phyloP scores from a whole-genome alignment of 2,797 vertebrate genomes.

The Orientallactaga sibirica region DNA sequence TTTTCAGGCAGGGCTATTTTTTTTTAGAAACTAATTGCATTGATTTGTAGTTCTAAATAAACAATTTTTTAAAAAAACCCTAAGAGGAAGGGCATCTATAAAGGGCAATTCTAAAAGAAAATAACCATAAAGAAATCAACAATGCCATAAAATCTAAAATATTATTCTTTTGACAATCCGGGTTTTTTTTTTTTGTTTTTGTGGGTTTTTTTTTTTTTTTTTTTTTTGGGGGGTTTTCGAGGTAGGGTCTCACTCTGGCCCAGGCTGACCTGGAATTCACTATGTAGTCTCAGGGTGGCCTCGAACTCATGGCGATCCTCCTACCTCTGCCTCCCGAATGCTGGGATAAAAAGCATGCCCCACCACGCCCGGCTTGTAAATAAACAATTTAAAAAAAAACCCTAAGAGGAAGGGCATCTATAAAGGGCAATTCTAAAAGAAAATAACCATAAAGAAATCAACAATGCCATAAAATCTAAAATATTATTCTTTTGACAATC shows the following conservation, averaged over 20 bases:
- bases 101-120: slow-evolving; percentile 68
- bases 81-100: slow-evolving; percentile 51
- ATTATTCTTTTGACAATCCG: slow-evolving; percentile 43
- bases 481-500: slow-evolving; percentile 47
- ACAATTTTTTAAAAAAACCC: not conserved
- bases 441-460: slow-evolving; percentile 63
- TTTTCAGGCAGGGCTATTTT: slow-evolving; percentile 80
- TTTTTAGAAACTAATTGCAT: slow-evolving; percentile 79
- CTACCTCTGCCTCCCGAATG: no score
- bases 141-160: slow-evolving; percentile 58
- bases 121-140: slow-evolving; percentile 56
- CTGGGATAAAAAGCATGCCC: no score
- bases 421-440: slow-evolving; percentile 64
- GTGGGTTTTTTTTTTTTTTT: no score
- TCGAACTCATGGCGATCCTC: no score
- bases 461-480: slow-evolving; percentile 60
- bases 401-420: slow-evolving; percentile 56
- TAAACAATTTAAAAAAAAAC: slow-evolving; percentile 43
- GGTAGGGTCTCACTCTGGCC: no score
- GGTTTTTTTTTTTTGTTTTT: no score
- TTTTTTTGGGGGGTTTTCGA: no score
- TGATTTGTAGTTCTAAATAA: slow-evolving; percentile 74
- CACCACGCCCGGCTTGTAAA: no score
- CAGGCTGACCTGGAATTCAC: no score
- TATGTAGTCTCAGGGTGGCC: no score